Base-by-base conservation (phyloP, 2,888 invertebrate genomes). In the Tenthredo notha region DNA sequence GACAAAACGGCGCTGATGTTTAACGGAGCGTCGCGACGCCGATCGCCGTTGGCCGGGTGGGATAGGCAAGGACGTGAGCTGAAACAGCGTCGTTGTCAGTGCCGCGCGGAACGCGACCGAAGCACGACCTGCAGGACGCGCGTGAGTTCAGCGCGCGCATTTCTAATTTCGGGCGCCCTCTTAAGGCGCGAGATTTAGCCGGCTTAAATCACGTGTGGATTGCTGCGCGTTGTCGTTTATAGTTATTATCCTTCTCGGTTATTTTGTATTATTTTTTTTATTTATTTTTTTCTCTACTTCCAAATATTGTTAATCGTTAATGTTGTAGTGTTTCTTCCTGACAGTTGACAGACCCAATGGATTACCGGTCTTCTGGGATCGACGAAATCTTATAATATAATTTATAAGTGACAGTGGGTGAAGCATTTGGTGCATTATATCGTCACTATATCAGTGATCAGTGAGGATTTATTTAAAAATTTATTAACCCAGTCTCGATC, bases 41-140 rank as follows among this genome's bases (percentile, higher is more conserved):
- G 43, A 74, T 74, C 72, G 72, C 72, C 72, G 72, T 40, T 74
- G 85, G 33, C 12, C 50, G 47, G 85, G 80, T 65, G 43, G 85
- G 43, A 67, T 15, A 85, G 70, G 85, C 43, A 61, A 80, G 80
- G 80, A 80, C 61, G 80, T 37, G 80, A 80, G 80, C 61, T 80
- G 58, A 58, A 40, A n/a, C 80, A 40, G 18, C 58, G 40, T 40
- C 58, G 83, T 67, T 47, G 87, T 91, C 92, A 92, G 93, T 92
- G 90, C 87, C 90, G 91, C 90, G 92, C 90, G 89, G 89, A 87
- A 89, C 92, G 91, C 89, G 89, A 87, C 43, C 85, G 86, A 87
- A 86, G 87, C 15, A 86, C 84, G 83, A 83, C 85, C 86, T 82
- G 67, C 86, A 80, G 67, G 43, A 47, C 15, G 4, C 50, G 80